Conservation (phyloP, 2,888 invertebrate species). For the Rhopalosiphum nymphaeae region DNA sequence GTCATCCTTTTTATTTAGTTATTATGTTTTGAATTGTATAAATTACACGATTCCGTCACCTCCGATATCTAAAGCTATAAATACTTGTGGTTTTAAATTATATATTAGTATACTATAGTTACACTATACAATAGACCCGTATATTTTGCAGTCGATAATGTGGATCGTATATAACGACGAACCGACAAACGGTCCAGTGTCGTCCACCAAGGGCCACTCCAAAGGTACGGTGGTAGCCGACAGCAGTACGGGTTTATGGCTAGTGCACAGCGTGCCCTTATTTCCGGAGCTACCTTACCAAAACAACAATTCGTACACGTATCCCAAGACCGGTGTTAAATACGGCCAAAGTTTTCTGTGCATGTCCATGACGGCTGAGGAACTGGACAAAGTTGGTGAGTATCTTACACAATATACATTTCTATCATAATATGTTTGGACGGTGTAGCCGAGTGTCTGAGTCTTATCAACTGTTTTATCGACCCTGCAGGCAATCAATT, state of each 20-base stretch:
- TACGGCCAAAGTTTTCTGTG: conserved; percentile 93
- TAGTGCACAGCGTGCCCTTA: conserved; percentile 92
- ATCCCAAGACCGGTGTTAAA: conserved; percentile 79
- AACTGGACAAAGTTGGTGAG: conserved; percentile 80
- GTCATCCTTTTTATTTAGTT: no score
- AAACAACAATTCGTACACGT: conserved; percentile 72
- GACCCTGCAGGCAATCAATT: conserved; percentile 75
- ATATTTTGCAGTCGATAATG: conserved; percentile 67
- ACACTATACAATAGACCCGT: not conserved
- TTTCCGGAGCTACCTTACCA: conserved; percentile 78
- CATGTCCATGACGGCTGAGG: conserved; percentile 78
- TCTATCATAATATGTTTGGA: not conserved
- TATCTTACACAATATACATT: not conserved
- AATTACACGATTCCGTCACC: not conserved
- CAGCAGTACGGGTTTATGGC: conserved; percentile 84
- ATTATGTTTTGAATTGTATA: no score
- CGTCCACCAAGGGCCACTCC: conserved; percentile 81
- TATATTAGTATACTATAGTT: no score
- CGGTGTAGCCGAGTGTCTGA: no score
- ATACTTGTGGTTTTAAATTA: not conserved
- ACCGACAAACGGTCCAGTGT: conserved; percentile 77
- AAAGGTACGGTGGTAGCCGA: conserved; percentile 89
- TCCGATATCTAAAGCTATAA: not conserved
- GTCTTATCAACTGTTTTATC: not conserved
- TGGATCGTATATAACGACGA: conserved; percentile 90